A percentile compares a stretch with the other conserved stretches of the same genome.
Conservation (phyloP, 1,140 invertebrate genomes). For the Araneus ventricosus region DNA sequence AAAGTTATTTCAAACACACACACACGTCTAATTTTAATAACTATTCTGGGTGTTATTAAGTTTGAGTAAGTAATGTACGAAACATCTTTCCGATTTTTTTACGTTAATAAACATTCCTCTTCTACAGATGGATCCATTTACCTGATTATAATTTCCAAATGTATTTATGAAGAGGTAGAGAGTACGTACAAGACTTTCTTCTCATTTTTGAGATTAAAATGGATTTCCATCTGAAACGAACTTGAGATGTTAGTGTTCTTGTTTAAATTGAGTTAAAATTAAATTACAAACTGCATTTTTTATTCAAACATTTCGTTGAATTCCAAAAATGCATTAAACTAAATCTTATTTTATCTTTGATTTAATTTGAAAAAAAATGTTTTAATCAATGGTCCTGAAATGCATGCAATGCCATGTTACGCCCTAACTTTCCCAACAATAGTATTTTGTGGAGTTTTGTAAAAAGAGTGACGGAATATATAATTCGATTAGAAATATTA, state of each 20-base stretch:
- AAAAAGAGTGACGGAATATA: no score
- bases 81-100: not conserved
- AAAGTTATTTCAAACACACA: no score
- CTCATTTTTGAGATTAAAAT: not conserved
- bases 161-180: not conserved
- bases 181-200: not conserved
- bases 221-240: not conserved
- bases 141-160: constrained; percentile 28
- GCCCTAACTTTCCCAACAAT: no score
- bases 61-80: not conserved
- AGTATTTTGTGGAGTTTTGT: no score
- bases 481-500: no score
- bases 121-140: not conserved
- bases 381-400: no score
- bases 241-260: not conserved
- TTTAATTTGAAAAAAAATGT: no score
- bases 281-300: not conserved
- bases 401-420: no score
- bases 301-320: not conserved
- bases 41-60: no score
- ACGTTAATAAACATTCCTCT: not conserved
- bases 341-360: not conserved
- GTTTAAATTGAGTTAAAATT: not conserved
- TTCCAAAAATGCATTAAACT: not conserved
- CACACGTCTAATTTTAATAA: no score